These are phyloP conservation scores for Anguilla japonica DNA, from an alignment of 2,113 vertebrate genomes.

Conservation along the genomic window DNA sequence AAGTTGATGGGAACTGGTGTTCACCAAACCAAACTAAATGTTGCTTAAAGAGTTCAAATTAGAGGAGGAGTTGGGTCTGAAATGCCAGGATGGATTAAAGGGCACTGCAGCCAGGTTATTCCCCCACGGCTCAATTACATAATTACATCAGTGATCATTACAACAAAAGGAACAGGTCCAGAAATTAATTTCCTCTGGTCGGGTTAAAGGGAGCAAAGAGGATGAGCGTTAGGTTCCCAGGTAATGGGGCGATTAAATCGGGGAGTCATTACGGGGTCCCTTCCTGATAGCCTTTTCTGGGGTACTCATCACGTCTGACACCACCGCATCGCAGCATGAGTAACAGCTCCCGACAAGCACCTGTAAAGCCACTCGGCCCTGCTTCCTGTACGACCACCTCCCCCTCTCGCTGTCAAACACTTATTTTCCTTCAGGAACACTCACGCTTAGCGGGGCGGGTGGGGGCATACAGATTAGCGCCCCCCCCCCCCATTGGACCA, in stretches of 20 bases:
- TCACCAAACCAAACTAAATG: not conserved
- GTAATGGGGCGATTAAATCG: not conserved
- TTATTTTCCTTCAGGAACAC: too few relatives aligned
- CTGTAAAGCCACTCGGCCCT: not conserved
- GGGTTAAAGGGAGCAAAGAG: not conserved
- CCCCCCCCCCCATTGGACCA: too few relatives aligned
- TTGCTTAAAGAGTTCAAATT: not conserved
- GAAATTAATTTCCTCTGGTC: not conserved
- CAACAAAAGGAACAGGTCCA: not conserved
- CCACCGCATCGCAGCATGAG: too few relatives aligned
- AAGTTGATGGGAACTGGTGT: too few relatives aligned
- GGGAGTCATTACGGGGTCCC: not conserved
- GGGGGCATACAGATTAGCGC: too few relatives aligned
- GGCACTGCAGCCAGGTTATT: not conserved
- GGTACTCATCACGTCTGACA: not conserved
- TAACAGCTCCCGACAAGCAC: not conserved
- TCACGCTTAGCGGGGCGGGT: too few relatives aligned
- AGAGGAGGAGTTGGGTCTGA: not conserved
- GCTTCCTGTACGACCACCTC: not conserved
- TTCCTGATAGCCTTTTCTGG: not conserved
- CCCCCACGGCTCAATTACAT: not conserved
- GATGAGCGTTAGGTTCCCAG: not conserved
- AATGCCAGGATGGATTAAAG: not conserved
- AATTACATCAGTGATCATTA: not conserved
- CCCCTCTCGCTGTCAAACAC: not conserved